Evolutionary conservation across 2,888 invertebrate species (phyloP).

Genomic region (Elysia crispata): DNA sequence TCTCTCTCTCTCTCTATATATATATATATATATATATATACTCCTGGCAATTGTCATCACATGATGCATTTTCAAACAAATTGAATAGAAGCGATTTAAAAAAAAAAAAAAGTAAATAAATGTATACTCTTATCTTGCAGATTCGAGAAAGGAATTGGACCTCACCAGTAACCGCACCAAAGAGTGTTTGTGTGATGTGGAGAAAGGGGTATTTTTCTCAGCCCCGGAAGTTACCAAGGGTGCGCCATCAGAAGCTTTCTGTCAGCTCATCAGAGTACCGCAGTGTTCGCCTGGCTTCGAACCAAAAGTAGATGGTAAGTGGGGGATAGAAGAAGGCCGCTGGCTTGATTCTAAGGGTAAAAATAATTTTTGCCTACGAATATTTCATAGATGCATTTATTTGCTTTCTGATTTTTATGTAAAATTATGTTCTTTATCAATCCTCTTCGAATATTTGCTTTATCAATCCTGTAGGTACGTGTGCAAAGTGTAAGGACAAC

Average conservation of each 20-base stretch:
- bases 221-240: conserved; percentile 15
- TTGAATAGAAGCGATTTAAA: too few species aligned
- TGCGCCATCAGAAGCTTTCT: conserved; percentile 26
- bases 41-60: too few species aligned
- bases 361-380: too few species aligned
- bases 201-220: conserved; percentile 23
- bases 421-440: too few species aligned
- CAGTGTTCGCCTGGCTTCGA: conserved; percentile 35
- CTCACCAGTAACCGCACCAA: conserved; percentile 19
- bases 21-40: too few species aligned
- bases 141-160: neutral
- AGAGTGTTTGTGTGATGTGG: conserved; percentile 43
- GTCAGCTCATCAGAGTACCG: conserved; percentile 10
- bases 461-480: conserved; percentile 26
- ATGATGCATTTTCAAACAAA: too few species aligned
- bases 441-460: too few species aligned
- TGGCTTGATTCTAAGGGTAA: too few species aligned
- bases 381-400: too few species aligned
- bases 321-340: too few species aligned
- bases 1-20: neutral
- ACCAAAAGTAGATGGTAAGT: conserved; percentile 35
- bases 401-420: too few species aligned
- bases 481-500: conserved; percentile 22
- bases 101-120: too few species aligned
- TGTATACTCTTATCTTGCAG: neutral